phyloP scores from a whole-genome alignment of 2,888 invertebrate species.

The Epinotia brunnichana region DNA sequence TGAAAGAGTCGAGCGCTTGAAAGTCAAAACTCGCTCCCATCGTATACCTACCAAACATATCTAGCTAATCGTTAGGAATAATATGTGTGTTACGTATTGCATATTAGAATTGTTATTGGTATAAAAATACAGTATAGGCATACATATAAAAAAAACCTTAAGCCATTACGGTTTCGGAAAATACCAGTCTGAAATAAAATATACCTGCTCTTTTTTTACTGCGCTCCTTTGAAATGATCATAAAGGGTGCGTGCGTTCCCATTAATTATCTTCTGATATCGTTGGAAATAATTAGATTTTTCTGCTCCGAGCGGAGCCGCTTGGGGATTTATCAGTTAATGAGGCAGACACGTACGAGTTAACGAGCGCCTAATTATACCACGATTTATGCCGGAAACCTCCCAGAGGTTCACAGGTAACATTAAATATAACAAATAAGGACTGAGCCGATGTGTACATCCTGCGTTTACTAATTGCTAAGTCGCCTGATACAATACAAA shows the following conservation, averaged over 20 bases:
- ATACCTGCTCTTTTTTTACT: neutral
- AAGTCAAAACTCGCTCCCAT: no score
- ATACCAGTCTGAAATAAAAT: neutral
- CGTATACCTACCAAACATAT: no score
- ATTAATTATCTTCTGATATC: conserved; percentile 35
- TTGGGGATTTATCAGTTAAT: conserved; percentile 62
- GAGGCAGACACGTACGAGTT: conserved; percentile 62
- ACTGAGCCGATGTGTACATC: neutral
- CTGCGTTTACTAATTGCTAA: neutral
- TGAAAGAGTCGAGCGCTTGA: no score
- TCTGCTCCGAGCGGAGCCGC: conserved; percentile 46
- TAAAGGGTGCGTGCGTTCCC: conserved; percentile 5
- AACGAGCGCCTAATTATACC: conserved; percentile 66
- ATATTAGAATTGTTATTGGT: no score
- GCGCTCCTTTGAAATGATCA: neutral
- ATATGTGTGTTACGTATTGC: no score
- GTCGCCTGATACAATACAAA: no score
- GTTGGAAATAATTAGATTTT: conserved; percentile 43
- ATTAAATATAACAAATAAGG: conserved; percentile 29
- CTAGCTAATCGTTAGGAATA: no score
- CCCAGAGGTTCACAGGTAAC: conserved; percentile 29
- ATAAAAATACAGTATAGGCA: no score
- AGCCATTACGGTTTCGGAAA: neutral
- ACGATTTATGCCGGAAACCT: conserved; percentile 54
- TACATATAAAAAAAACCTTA: no score